phyloP scores from a whole-genome alignment of 1,140 invertebrate genomes.

The Calosoma granatense region DNA sequence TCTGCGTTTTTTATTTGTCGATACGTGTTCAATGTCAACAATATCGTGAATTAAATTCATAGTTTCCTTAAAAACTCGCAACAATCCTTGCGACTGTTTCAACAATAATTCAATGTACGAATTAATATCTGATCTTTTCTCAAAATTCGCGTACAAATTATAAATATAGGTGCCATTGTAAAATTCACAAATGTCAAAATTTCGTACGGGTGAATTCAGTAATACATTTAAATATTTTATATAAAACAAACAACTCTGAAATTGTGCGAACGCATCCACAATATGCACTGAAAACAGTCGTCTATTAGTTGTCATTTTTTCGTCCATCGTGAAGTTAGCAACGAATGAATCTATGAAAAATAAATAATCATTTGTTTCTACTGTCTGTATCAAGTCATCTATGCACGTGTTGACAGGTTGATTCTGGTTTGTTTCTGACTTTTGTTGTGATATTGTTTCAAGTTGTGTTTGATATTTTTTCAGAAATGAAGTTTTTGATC shows the following conservation, averaged over 20 bases:
- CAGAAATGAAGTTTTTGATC: constrained; percentile 35
- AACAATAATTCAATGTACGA: constrained; percentile 38
- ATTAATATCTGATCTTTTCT: constrained; percentile 35
- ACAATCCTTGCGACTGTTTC: constrained; percentile 33
- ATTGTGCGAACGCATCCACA: constrained; percentile 59
- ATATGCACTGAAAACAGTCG: constrained; percentile 48
- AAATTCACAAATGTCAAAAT: constrained; percentile 42
- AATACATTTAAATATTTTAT: constrained; percentile 53
- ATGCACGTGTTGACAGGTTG: constrained; percentile 22
- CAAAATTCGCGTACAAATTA: constrained; percentile 52
- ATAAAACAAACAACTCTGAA: constrained; percentile 56
- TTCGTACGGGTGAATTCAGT: constrained; percentile 43
- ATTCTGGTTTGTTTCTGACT: constrained; percentile 6
- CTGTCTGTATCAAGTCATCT: constrained; percentile 32
- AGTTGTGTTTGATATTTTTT: constrained; percentile 35
- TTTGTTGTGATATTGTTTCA: constrained; percentile 23
- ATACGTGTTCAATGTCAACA: constrained; percentile 9
- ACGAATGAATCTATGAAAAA: constrained; percentile 48
- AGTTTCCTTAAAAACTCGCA: constrained; percentile 8
- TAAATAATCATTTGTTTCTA: constrained; percentile 39
- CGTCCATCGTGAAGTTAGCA: constrained; percentile 50
- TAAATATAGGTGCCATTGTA: constrained; percentile 66
- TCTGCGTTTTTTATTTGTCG: constrained; percentile 15
- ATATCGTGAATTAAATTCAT: not conserved
- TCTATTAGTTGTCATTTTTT: constrained; percentile 43